These are phyloP conservation scores for Coecobrya sp. DNA, from an alignment of 2,888 invertebrate genomes.

Conservation along the genomic window DNA sequence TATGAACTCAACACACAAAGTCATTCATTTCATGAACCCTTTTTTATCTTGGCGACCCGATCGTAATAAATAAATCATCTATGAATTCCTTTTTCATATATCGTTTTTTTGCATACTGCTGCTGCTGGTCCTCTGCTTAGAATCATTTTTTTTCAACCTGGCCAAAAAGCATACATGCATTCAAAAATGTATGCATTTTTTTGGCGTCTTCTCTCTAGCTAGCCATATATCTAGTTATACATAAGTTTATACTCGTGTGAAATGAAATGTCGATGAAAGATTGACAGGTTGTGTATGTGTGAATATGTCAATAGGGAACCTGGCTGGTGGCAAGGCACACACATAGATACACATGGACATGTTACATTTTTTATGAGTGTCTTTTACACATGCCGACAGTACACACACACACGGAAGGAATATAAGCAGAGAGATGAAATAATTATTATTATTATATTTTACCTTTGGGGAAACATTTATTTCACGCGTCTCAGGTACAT, in stretches of 20 bases:
- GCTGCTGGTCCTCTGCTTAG: too few species aligned
- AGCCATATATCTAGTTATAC: too few species aligned
- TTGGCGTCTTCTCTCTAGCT: too few species aligned
- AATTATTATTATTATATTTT: slow-evolving; percentile 19
- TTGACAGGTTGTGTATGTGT: slow-evolving; percentile 51
- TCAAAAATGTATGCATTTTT: neutral
- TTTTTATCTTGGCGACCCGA: slow-evolving; percentile 45
- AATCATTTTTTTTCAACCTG: neutral
- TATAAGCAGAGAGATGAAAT: neutral
- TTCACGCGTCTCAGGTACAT: neutral
- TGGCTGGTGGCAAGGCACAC: slow-evolving; percentile 10
- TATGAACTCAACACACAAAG: neutral
- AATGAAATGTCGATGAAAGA: slow-evolving; percentile 51
- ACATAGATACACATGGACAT: too few species aligned
- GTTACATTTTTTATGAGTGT: slow-evolving; percentile 42
- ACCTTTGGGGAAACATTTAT: slow-evolving; percentile 26
- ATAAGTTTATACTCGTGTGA: too few species aligned
- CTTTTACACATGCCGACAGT: neutral
- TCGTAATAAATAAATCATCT: slow-evolving; percentile 63
- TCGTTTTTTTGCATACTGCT: slow-evolving; percentile 31
- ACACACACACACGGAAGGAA: slow-evolving; percentile 36
- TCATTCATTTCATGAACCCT: slow-evolving; percentile 6
- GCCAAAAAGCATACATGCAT: neutral
- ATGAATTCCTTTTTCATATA: neutral
- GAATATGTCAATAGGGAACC: slow-evolving; percentile 39